Evolutionary conservation across 2,797 vertebrate species (phyloP), one percentile per base, ranked within the genome.

Genomic region (Coilia nasus): DNA sequence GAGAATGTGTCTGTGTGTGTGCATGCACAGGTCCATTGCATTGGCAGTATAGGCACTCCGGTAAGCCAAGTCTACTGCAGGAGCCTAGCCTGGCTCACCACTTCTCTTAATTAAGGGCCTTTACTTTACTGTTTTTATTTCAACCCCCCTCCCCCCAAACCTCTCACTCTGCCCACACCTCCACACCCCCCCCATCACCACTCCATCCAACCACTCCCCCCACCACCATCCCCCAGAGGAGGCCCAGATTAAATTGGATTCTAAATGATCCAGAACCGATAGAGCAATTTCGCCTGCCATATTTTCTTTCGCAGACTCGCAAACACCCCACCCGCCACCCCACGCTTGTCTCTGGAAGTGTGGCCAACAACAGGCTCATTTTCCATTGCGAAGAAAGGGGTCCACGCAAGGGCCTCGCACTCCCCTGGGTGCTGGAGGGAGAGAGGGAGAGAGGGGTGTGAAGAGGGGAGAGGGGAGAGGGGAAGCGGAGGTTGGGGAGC

Each of bases 201-300:
- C 46, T 25, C 25, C 6, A n/a, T n/a, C n/a, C n/a, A n/a, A n/a
- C 81, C 82, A 59, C 31, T 59, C 35, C 82, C 54, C 83, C 81
- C 12, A 64, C 81, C 50, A 17, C 64, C 64, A 31, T 11, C 67
- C 67, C 64, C 28, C 28, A 17, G 81, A 88, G 60, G 85, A 92
- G 92, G 92, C 91, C 90, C 83, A 88, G 91, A 93, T 94, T 93
- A 93, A 94, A 96, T 96, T 95, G 94, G 94, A 95, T 96, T 96
- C 91, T 93, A 96, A 95, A 96, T 95, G 94, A 95, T 94, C 94
- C 94, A 94, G 94, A 95, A 95, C 94, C 90, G 85, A 94, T 92
- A 87, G 91, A 94, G 94, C 92, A 90, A 95, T 95, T 93, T 93
- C 91, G 90, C 91, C 90, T 89, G 92, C 93, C 93, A 92, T 92